These are phyloP conservation scores for Mylabris phalerata DNA, from an alignment of 1,140 invertebrate genomes.

Conservation along the genomic window DNA sequence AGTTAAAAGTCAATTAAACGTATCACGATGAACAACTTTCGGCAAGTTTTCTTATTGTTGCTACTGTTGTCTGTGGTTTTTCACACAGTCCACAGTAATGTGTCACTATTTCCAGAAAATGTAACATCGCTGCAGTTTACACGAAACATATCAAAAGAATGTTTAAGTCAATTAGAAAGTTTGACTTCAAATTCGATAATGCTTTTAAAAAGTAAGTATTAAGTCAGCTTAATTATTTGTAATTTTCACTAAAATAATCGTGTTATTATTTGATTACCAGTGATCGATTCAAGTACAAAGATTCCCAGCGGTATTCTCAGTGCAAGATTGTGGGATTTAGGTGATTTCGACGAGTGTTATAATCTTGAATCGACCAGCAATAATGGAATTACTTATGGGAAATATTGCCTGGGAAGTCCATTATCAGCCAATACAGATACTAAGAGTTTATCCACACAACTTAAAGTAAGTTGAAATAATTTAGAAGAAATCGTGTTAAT, in stretches of 20 bases:
- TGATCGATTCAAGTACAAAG: not conserved
- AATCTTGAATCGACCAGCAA: not conserved
- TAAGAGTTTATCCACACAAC: not conserved
- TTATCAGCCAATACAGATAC: not conserved
- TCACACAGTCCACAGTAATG: not conserved
- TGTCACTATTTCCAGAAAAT: not conserved
- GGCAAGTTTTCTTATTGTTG: not conserved
- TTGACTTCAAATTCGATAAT: too few species aligned
- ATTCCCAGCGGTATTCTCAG: not conserved
- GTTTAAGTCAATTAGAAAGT: too few species aligned
- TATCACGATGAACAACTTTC: too few species aligned
- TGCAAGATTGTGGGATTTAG: not conserved
- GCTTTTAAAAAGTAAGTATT: too few species aligned
- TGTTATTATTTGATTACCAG: not conserved
- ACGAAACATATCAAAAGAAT: too few species aligned
- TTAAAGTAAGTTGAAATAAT: not conserved
- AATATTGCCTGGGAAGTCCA: not conserved
- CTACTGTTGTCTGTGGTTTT: constrained; percentile 14
- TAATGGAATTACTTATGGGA: not conserved
- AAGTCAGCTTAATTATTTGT: too few species aligned
- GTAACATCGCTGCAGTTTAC: too few species aligned
- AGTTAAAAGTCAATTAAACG: too few species aligned
- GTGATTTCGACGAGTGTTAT: constrained; percentile 1
- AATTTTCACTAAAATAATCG: too few species aligned
- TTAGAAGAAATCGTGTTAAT: not conserved